A percentile compares a stretch with the other conserved stretches of the same genome.
These are phyloP conservation scores for Thaleichthys pacificus DNA, from an alignment of 2,797 vertebrate genomes.

Conservation along the genomic window DNA sequence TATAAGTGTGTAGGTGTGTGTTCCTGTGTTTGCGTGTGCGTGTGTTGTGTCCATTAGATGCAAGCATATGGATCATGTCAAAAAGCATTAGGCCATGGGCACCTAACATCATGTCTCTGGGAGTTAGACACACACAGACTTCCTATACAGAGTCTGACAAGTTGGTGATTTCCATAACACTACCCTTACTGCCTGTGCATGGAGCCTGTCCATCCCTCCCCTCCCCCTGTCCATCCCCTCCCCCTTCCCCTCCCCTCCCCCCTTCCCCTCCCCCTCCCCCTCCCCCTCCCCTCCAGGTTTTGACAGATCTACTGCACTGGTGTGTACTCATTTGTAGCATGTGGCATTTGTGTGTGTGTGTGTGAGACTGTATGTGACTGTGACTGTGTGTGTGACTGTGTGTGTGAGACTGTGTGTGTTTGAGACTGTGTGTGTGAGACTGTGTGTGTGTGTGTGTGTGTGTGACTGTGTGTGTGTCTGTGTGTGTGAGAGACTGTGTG, in stretches of 20 bases:
- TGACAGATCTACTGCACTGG: neutral
- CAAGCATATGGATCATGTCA: constrained; percentile 65
- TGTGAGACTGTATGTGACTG: constrained; percentile 13
- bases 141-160: too few relatives aligned
- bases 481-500: neutral
- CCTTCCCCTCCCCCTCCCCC: neutral
- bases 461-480: neutral
- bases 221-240: constrained; percentile 14
- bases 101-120: constrained; percentile 38
- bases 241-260: neutral
- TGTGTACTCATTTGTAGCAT: neutral
- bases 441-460: neutral
- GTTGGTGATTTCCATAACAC: too few relatives aligned
- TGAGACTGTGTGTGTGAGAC: neutral
- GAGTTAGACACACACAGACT: constrained; percentile 3
- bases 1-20: constrained; percentile 16
- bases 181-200: too few relatives aligned
- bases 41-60: constrained; percentile 50
- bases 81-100: constrained; percentile 52
- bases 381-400: neutral
- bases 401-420: neutral
- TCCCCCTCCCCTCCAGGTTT: neutral
- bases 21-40: constrained; percentile 15
- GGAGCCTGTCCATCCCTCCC: neutral
- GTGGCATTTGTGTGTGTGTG: neutral